Evolutionary conservation across 2,888 invertebrate genomes (phyloP).

Genomic region (Hydrotaea cyrtoneurina): DNA sequence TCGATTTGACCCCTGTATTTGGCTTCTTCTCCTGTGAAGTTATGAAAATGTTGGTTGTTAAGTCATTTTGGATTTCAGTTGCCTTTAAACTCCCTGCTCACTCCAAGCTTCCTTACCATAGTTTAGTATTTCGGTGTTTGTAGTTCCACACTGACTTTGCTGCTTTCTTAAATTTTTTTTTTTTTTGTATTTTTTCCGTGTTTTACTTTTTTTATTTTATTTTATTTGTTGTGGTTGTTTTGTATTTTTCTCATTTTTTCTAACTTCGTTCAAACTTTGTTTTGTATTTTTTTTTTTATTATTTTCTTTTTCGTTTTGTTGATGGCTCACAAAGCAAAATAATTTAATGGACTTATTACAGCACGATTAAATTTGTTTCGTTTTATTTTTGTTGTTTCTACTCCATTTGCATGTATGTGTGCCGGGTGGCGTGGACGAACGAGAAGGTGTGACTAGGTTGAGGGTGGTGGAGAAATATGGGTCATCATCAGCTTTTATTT

Average conservation of each 20-base stretch:
- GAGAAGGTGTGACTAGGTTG: conserved; percentile 18
- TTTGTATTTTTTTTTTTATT: background rate
- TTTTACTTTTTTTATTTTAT: background rate
- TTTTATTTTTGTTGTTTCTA: background rate
- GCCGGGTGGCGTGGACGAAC: background rate
- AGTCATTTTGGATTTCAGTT: too few relatives aligned
- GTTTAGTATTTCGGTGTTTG: background rate
- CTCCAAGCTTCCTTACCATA: background rate
- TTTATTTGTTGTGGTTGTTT: too few relatives aligned
- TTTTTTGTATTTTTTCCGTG: background rate
- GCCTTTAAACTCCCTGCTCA: background rate
- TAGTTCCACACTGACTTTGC: background rate
- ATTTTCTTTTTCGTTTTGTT: too few relatives aligned
- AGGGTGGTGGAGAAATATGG: background rate
- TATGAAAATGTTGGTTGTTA: too few relatives aligned
- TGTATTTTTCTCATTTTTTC: background rate
- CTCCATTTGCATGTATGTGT: background rate
- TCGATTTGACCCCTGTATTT: too few relatives aligned
- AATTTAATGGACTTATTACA: conserved; percentile 31
- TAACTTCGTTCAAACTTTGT: background rate
- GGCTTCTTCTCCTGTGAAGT: too few relatives aligned
- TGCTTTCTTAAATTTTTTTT: background rate
- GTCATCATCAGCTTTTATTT: conserved; percentile 8
- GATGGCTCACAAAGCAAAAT: conserved; percentile 16
- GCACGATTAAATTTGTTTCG: conserved; percentile 25